Percentiles rank a stretch among this genome's conserved stretches.
Evolutionary conservation across 2,888 invertebrate species (phyloP).

Genomic region (Elegia similella): DNA sequence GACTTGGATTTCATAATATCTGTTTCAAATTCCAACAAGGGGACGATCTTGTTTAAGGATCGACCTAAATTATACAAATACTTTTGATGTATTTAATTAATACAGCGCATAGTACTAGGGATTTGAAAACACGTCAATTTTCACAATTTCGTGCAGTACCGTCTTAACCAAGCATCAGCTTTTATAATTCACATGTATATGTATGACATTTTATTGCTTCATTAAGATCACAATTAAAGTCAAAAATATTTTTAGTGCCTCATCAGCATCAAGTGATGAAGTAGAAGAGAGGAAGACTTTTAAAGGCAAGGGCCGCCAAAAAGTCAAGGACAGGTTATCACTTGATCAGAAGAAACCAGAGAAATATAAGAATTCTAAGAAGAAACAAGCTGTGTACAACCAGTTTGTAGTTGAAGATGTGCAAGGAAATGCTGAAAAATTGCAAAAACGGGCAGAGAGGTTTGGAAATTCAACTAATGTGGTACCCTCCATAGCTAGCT

Average conservation of each 20-base stretch:
- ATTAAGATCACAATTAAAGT: neutral
- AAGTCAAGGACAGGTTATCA: constrained; percentile 82
- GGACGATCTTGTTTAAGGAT: no score
- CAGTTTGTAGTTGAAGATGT: constrained; percentile 85
- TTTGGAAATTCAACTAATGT: constrained; percentile 82
- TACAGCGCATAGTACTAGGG: no score
- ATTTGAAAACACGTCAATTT: no score
- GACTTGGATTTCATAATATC: no score
- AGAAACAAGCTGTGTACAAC: constrained; percentile 83
- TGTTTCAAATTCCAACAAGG: no score
- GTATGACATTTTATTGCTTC: neutral
- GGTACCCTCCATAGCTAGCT: constrained; percentile 74
- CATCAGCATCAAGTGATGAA: constrained; percentile 78
- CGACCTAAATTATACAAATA: no score
- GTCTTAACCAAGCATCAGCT: no score
- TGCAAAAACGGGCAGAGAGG: constrained; percentile 94
- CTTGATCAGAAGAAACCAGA: constrained; percentile 66
- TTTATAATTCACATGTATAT: neutral
- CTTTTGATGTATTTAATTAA: no score
- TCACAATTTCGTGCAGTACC: no score
- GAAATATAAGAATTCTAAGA: constrained; percentile 77
- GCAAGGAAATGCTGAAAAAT: constrained; percentile 88
- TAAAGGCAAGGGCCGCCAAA: constrained; percentile 69
- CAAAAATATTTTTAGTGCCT: constrained; percentile 54
- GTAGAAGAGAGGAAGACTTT: constrained; percentile 72